phyloP scores from a whole-genome alignment of 2,113 vertebrate genomes.

The Sorex araneus region DNA sequence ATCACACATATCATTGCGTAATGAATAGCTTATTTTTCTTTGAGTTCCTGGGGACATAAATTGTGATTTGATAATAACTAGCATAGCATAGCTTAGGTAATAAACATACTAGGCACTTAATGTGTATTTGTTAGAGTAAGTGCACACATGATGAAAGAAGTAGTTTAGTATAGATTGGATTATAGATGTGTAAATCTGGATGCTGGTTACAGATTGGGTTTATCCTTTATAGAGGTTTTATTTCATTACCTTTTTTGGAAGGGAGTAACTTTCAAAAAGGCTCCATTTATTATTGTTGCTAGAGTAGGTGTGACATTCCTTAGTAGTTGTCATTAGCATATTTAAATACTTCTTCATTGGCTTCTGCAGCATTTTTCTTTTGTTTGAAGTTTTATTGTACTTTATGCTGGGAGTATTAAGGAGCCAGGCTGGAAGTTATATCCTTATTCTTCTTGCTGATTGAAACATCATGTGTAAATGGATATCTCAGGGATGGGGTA shows the following conservation, averaged over 20 bases:
- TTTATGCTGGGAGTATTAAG: conserved; percentile 58
- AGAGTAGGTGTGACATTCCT: conserved; percentile 78
- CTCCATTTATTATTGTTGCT: conserved; percentile 72
- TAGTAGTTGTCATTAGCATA: conserved; percentile 80
- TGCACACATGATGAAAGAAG: neutral
- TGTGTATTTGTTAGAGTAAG: conserved; percentile 34
- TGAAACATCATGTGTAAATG: conserved; percentile 67
- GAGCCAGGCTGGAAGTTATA: conserved; percentile 51
- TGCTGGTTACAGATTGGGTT: neutral
- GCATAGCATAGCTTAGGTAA: neutral
- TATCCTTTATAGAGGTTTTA: conserved; percentile 52
- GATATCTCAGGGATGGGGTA: neutral
- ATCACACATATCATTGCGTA: neutral
- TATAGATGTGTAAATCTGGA: neutral
- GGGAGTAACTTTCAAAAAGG: conserved; percentile 60
- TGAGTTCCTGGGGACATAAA: conserved; percentile 1
- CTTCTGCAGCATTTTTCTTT: conserved; percentile 71
- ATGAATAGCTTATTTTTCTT: conserved; percentile 45
- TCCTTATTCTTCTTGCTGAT: conserved; percentile 70
- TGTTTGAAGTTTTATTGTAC: conserved; percentile 76
- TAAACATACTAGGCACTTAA: neutral
- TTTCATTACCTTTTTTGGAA: conserved; percentile 69
- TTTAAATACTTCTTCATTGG: conserved; percentile 74
- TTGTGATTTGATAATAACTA: conserved; percentile 39
- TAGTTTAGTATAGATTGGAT: neutral